phyloP scores from a whole-genome alignment of 1,140 invertebrate species.

The Drosophila gunungcola region DNA sequence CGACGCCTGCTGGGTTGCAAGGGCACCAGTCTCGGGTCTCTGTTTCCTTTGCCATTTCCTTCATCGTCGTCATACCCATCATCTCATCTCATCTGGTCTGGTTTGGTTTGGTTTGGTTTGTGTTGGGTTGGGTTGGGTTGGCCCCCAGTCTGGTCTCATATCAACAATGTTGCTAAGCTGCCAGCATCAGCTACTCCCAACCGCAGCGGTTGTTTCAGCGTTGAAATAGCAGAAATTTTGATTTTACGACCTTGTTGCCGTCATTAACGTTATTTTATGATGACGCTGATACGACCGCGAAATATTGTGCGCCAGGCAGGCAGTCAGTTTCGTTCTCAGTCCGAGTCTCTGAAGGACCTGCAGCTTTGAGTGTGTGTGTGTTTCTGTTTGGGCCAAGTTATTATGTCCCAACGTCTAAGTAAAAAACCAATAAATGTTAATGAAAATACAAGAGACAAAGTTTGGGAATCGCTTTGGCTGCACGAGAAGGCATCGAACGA shows the following conservation, averaged over 20 bases:
- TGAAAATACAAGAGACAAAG: constrained; percentile 83
- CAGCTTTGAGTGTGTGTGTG: constrained; percentile 16
- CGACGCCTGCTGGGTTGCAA: constrained; percentile 57
- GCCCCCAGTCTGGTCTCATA: constrained; percentile 19
- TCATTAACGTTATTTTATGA: constrained; percentile 84
- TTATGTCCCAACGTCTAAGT: constrained; percentile 75
- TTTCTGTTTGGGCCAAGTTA: constrained; percentile 41
- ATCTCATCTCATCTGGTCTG: constrained; percentile 17
- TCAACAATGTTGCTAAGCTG: constrained; percentile 64
- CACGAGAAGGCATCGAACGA: constrained; percentile 60
- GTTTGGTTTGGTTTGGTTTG: constrained; percentile 1
- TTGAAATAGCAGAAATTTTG: constrained; percentile 82
- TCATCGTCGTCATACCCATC: constrained; percentile 12
- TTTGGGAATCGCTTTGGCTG: constrained; percentile 47
- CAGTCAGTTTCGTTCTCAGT: constrained; percentile 19
- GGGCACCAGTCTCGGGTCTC: constrained; percentile 29
- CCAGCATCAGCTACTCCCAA: constrained; percentile 33
- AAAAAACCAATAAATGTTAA: constrained; percentile 84
- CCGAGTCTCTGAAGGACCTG: constrained; percentile 41
- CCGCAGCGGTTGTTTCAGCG: constrained; percentile 69
- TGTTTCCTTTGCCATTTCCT: constrained; percentile 3
- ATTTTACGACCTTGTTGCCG: constrained; percentile 83
- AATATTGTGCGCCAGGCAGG: constrained; percentile 61
- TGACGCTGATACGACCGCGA: constrained; percentile 81
- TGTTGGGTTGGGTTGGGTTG: background rate